Evolutionary conservation across 2,888 invertebrate species (phyloP).

Genomic region (Dyspetes luteomarginatus): DNA sequence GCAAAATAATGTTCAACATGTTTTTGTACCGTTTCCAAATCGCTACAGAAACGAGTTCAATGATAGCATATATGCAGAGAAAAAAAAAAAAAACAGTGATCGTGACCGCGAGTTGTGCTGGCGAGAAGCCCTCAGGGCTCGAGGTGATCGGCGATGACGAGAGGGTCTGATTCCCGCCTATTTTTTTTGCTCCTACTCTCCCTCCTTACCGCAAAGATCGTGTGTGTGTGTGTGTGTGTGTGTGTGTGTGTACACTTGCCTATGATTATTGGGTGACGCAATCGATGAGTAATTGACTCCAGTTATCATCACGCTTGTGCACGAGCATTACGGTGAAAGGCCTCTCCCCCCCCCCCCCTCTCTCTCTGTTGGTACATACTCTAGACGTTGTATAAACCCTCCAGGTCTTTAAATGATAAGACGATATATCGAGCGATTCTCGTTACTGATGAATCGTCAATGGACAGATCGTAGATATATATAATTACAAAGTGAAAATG

Average conservation of each 20-base stretch:
- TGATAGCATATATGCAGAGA: neutral
- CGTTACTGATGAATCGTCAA: neutral
- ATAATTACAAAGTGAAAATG: no score
- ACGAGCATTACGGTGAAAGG: conserved; percentile 34
- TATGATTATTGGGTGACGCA: conserved; percentile 38
- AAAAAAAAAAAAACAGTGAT: neutral
- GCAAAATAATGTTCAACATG: neutral
- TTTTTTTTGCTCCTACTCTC: neutral
- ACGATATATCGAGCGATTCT: neutral
- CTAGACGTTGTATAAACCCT: neutral
- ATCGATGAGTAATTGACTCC: conserved; percentile 50
- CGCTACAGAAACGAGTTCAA: neutral
- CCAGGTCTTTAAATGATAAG: neutral
- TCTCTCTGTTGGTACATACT: neutral
- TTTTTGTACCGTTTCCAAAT: neutral
- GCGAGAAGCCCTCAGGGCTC: neutral
- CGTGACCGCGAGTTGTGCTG: neutral
- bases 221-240: neutral
- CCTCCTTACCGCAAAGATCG: neutral
- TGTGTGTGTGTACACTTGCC: neutral
- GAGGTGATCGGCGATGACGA: conserved; percentile 28
- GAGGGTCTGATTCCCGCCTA: conserved; percentile 9
- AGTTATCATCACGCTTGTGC: conserved; percentile 31
- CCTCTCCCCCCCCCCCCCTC: neutral
- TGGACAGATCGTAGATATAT: no score